phyloP scores from a whole-genome alignment of 1,140 invertebrate genomes.

The Belonocnema kinseyi region DNA sequence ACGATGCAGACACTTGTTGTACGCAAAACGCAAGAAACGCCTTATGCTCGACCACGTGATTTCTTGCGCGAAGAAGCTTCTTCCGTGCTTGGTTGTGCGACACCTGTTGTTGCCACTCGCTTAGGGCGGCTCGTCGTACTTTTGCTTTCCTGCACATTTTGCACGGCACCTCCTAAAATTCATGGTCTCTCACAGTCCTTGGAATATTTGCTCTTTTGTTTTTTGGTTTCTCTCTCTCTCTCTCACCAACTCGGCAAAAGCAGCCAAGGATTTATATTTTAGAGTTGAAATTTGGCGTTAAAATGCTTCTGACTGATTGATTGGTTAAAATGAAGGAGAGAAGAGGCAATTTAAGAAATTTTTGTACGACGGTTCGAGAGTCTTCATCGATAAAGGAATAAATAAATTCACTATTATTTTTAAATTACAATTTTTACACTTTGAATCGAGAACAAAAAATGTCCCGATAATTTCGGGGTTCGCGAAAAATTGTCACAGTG shows the following conservation, averaged over 20 bases:
- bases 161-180: constrained; percentile 49
- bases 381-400: too few relatives aligned
- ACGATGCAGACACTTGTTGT: constrained; percentile 64
- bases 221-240: neutral
- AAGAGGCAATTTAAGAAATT: too few relatives aligned
- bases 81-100: constrained; percentile 54
- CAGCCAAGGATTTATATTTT: too few relatives aligned
- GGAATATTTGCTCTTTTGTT: neutral
- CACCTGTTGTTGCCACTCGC: constrained; percentile 49
- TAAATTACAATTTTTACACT: too few relatives aligned
- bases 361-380: too few relatives aligned
- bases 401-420: too few relatives aligned
- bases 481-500: too few relatives aligned
- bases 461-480: too few relatives aligned
- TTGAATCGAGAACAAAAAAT: too few relatives aligned
- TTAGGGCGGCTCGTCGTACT: constrained; percentile 63
- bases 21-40: constrained; percentile 54
- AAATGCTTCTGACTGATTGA: too few relatives aligned
- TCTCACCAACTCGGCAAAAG: neutral
- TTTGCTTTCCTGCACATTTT: constrained; percentile 53
- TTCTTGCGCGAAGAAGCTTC: constrained; percentile 64
- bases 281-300: too few relatives aligned
- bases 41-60: constrained; percentile 67
- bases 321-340: too few relatives aligned
- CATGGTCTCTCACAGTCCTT: constrained; percentile 14